Evolutionary conservation across 2,888 invertebrate genomes (phyloP).

Genomic region (Meteorus colon): DNA sequence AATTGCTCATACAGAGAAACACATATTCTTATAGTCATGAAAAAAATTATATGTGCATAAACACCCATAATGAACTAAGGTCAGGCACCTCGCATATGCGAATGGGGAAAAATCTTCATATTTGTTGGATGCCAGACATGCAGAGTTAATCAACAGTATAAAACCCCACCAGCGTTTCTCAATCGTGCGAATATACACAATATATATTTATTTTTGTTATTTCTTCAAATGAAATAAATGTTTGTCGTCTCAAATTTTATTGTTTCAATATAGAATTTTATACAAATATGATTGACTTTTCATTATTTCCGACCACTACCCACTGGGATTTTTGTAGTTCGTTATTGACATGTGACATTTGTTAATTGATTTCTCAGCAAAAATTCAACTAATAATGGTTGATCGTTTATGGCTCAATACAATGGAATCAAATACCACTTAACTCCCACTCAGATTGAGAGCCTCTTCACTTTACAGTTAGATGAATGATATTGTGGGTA

Average conservation of each 20-base stretch:
- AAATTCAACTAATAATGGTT: not conserved
- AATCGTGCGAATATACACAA: constrained; percentile 14
- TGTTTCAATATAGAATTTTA: not conserved
- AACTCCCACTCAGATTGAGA: constrained; percentile 58
- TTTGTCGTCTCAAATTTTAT: not conserved
- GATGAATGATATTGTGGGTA: constrained; percentile 67
- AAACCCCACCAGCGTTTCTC: constrained; percentile 49
- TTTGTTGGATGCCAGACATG: constrained; percentile 56
- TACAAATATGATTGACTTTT: not conserved
- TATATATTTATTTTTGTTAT: constrained; percentile 15
- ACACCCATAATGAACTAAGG: constrained; percentile 45
- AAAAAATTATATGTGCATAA: constrained; percentile 15
- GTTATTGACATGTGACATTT: not conserved
- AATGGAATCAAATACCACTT: constrained; percentile 28
- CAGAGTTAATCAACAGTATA: constrained; percentile 35
- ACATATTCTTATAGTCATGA: not conserved
- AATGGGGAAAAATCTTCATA: constrained; percentile 50
- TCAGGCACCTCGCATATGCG: constrained; percentile 51
- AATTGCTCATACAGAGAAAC: constrained; percentile 27
- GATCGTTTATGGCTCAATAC: not conserved
- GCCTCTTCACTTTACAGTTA: constrained; percentile 71
- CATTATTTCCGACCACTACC: not conserved
- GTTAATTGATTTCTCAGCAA: not conserved
- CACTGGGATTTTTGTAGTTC: not conserved
- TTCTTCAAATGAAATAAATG: not conserved